These are phyloP conservation scores for Pseudotriccus pelzelni DNA, from an alignment of 2,797 vertebrate genomes.

Conservation along the genomic window DNA sequence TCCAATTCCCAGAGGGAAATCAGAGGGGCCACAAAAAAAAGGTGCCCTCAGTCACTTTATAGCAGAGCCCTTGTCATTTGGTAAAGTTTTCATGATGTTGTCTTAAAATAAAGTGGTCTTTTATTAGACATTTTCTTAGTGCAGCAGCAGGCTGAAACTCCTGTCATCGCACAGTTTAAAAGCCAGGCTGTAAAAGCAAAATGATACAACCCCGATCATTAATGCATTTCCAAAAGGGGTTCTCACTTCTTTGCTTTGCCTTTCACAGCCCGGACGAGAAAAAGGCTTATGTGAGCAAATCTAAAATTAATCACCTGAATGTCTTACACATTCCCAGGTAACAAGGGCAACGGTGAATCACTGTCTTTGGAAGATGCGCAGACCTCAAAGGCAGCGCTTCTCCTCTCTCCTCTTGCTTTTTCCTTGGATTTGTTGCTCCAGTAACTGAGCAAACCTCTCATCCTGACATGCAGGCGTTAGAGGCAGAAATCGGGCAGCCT, in stretches of 20 bases:
- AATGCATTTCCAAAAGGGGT: conserved; percentile 7
- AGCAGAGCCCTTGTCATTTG: not conserved
- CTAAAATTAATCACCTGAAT: conserved; percentile 15
- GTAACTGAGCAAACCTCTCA: not conserved
- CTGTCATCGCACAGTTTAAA: not conserved
- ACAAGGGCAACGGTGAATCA: not conserved
- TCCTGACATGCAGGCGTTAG: fast-evolving
- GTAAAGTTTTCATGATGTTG: not conserved
- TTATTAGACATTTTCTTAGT: not conserved
- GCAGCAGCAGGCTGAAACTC: not conserved
- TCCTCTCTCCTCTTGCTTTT: not conserved
- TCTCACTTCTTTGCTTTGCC: not conserved
- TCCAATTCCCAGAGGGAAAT: not conserved
- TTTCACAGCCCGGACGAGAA: not conserved
- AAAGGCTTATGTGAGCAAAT: conserved; percentile 2
- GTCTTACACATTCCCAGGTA: not conserved
- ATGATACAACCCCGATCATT: not conserved
- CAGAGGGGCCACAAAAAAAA: not conserved
- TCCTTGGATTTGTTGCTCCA: not conserved
- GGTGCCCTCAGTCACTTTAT: not conserved
- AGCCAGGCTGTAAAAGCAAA: conserved; percentile 4
- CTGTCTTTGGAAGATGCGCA: not conserved
- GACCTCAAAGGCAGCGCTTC: not conserved
- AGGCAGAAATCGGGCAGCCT: not conserved
- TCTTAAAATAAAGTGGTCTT: not conserved